Base-by-base conservation (phyloP, 1,140 invertebrate species). In the Drosophila bocqueti region DNA sequence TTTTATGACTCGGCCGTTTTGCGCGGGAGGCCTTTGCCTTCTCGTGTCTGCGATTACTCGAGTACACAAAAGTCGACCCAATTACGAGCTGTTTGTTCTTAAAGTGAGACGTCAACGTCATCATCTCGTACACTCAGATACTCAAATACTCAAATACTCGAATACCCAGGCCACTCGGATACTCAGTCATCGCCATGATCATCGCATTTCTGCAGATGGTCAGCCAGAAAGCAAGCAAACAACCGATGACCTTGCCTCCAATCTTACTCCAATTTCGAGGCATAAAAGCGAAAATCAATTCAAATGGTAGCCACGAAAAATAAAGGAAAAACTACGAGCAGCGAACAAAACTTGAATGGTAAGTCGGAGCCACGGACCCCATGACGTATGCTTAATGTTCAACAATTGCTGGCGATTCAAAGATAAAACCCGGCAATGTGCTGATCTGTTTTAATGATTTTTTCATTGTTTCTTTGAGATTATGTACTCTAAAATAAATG, bases 81-180 rank as follows among this genome's bases (percentile, higher is more conserved):
- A 79, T 79, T 79, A 63, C 76, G 59, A 59, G 47, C 65, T 73
- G 76, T 79, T 79, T 79, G 67, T 72, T 79, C 75, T 78, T 52
- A 73, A 26, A 74, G 71, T 52, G 40, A 74, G 71, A 61, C 71
- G 18, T 74, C 71, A 71, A 73, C 43, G 66, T 59, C 75, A 76
- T 77, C 75, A 61, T 57, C 38, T 24, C 9, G 15, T 9, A 40
- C 40, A 40, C 36, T n/a, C 36, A 26, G 15, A 55, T 26, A 55
- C 54, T 16, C 34, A 16, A 0, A 55, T 26, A 55, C 54, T 16
- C 18, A 16, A 0, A 38, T 55, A 55, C 31, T 38, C 18, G 5
- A 18, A 52, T n/a, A 15, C 46, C 3, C 24, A 2, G n/a, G 29
- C 4, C 11, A 18, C 36, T 11, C 21, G 4, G 18, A 4, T 36